phyloP scores from a whole-genome alignment of 2,888 invertebrate genomes.

The Troides oblongomaculatus region DNA sequence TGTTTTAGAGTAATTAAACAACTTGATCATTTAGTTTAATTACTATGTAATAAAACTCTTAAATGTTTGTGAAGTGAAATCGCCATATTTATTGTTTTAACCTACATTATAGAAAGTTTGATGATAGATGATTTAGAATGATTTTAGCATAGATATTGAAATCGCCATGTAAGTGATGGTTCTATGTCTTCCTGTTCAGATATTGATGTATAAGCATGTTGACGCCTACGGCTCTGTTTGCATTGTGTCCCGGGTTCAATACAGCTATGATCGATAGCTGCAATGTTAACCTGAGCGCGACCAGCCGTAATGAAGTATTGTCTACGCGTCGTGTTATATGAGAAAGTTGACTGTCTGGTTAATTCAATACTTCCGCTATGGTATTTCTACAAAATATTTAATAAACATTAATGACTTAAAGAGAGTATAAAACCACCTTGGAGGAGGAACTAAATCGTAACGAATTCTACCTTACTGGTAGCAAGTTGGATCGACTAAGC shows the following conservation, averaged over 20 bases:
- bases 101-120: not conserved
- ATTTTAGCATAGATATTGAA: not conserved
- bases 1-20: too few species aligned
- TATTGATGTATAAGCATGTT: constrained; percentile 13
- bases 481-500: too few species aligned
- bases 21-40: too few species aligned
- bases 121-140: not conserved
- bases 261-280: constrained; percentile 15
- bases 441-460: too few species aligned
- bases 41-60: too few species aligned
- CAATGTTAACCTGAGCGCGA: constrained; percentile 5
- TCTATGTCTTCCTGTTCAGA: not conserved
- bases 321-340: not conserved
- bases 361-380: not conserved
- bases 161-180: constrained; percentile 13
- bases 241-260: constrained; percentile 12
- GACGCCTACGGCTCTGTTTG: constrained; percentile 23
- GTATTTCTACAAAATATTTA: not conserved
- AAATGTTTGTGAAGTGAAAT: not conserved
- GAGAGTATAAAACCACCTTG: not conserved
- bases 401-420: not conserved
- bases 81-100: not conserved
- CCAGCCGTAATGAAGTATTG: constrained; percentile 23
- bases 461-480: too few species aligned
- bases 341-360: not conserved